These are phyloP conservation scores for Polia nebulosa DNA, from an alignment of 2,888 invertebrate species.

Conservation along the genomic window DNA sequence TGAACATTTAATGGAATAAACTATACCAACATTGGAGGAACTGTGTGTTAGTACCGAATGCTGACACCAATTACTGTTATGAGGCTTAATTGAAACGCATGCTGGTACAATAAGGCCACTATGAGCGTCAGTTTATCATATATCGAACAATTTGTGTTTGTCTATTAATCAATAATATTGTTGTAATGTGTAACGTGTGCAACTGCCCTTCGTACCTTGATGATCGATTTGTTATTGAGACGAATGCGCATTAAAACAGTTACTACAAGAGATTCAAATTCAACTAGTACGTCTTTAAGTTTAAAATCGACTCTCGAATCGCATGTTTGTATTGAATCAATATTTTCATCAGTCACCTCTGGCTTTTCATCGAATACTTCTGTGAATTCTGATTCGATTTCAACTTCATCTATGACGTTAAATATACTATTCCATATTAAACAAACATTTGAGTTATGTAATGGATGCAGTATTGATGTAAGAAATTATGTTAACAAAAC, in stretches of 20 bases:
- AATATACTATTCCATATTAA: not conserved
- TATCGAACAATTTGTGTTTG: constrained; percentile 71
- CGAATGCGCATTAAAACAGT: constrained; percentile 30
- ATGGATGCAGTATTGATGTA: constrained; percentile 11
- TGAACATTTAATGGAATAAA: constrained; percentile 61
- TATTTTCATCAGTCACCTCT: not conserved
- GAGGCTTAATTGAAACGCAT: constrained; percentile 88
- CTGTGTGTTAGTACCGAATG: constrained; percentile 54
- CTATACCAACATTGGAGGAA: constrained; percentile 50
- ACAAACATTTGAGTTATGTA: constrained; percentile 13
- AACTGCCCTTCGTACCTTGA: constrained; percentile 53
- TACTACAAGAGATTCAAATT: not conserved
- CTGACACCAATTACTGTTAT: constrained; percentile 85
- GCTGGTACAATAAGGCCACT: constrained; percentile 73
- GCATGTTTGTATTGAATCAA: not conserved
- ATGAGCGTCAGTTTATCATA: constrained; percentile 62
- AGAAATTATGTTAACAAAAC: constrained; percentile 21
- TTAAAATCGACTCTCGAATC: constrained; percentile 4
- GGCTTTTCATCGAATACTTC: constrained; percentile 7
- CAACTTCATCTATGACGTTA: not conserved
- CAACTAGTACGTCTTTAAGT: not conserved
- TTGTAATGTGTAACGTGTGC: constrained; percentile 61
- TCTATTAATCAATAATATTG: constrained; percentile 69
- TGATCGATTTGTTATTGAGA: constrained; percentile 55
- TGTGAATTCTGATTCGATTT: constrained; percentile 2